Evolutionary conservation across 2,888 invertebrate genomes (phyloP).

Genomic region (Taphrorychus bicolor): DNA sequence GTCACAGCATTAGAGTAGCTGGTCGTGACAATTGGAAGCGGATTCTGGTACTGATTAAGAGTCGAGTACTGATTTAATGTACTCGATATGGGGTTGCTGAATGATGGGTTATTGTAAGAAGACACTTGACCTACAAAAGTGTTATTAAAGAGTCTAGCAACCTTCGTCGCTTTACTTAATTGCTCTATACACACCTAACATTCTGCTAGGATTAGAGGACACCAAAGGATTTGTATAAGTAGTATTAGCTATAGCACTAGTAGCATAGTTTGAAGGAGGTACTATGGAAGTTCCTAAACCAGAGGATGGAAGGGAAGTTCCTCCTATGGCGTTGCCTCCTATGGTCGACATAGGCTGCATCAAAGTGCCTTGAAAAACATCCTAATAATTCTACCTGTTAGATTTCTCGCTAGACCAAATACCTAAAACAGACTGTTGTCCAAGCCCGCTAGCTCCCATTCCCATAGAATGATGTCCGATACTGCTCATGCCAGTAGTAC

Average conservation of each 20-base stretch:
- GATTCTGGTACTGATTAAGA: constrained; percentile 54
- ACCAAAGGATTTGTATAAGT: constrained; percentile 63
- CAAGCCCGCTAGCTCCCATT: constrained; percentile 46
- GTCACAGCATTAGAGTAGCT: constrained; percentile 61
- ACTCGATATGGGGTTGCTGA: constrained; percentile 60
- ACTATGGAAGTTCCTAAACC: constrained; percentile 61
- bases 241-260: constrained; percentile 61
- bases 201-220: constrained; percentile 38
- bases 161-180: not conserved
- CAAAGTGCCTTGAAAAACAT: constrained; percentile 42
- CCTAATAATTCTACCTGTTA: not conserved
- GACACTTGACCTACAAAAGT: constrained; percentile 53
- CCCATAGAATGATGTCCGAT: constrained; percentile 47
- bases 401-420: not conserved
- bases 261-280: constrained; percentile 63
- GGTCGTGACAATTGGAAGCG: constrained; percentile 55
- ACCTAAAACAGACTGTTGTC: constrained; percentile 51
- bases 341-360: constrained; percentile 46
- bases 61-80: constrained; percentile 59
- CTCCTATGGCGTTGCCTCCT: constrained; percentile 45
- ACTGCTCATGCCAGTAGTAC: constrained; percentile 45
- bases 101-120: constrained; percentile 63
- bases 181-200: constrained; percentile 22
- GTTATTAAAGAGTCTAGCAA: not conserved
- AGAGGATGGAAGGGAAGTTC: constrained; percentile 57